Conservation (phyloP, 2,797 vertebrate genomes). For the Melanogrammus aeglefinus region DNA sequence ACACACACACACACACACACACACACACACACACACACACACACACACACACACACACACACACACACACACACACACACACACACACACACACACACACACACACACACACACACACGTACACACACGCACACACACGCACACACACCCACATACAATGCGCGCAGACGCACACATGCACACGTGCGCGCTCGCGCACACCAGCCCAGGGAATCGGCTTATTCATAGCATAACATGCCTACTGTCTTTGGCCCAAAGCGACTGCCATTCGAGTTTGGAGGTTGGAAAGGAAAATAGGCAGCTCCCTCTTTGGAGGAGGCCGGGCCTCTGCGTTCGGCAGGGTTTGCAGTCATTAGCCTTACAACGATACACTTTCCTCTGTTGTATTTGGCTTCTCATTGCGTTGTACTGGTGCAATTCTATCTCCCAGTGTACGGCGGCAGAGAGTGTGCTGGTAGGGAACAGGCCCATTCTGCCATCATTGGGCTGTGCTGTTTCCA, state of each 20-base stretch:
- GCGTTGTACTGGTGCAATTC: neutral
- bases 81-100: neutral
- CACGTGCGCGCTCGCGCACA: neutral
- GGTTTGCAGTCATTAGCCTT: neutral
- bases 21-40: too few species aligned
- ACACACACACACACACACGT: neutral
- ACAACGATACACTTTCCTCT: neutral
- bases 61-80: too few species aligned
- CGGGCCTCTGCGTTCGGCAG: neutral
- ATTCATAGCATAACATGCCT: too few species aligned
- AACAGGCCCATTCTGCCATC: conserved; percentile 19
- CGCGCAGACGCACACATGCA: too few species aligned
- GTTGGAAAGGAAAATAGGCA: too few species aligned
- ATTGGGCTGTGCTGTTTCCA: conserved; percentile 57
- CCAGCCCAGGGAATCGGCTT: too few species aligned
- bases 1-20: too few species aligned
- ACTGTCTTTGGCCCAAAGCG: too few species aligned
- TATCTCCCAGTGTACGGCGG: conserved; percentile 1
- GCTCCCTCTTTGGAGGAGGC: neutral
- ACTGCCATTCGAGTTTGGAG: too few species aligned
- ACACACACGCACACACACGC: neutral
- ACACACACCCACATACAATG: too few species aligned
- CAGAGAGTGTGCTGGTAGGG: conserved; percentile 24
- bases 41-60: too few species aligned
- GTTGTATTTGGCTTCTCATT: conserved; percentile 38